These are phyloP conservation scores for Tetrapedia diversipes DNA, from an alignment of 2,888 invertebrate species.

Conservation along the genomic window DNA sequence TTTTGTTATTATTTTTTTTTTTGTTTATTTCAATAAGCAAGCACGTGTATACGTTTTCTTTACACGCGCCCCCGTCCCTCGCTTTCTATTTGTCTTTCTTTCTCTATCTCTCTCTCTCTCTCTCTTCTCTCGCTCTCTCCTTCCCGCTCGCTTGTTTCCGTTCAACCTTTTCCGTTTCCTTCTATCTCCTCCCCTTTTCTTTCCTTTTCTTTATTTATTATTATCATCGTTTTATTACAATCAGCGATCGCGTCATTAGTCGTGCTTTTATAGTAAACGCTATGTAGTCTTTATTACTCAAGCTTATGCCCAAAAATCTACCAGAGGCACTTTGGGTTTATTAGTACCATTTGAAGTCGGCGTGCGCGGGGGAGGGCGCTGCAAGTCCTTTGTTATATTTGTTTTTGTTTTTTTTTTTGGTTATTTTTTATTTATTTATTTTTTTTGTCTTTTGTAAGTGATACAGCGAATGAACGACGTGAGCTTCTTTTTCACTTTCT, in stretches of 20 bases:
- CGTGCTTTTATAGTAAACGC: slow-evolving; percentile 72
- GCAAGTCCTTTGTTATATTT: slow-evolving; percentile 63
- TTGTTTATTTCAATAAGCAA: slow-evolving; percentile 35
- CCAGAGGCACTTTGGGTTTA: slow-evolving; percentile 83
- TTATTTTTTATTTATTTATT: slow-evolving; percentile 19
- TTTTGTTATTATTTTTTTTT: slow-evolving; percentile 28
- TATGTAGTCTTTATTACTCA: slow-evolving; percentile 80
- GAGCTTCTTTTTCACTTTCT: slow-evolving; percentile 28
- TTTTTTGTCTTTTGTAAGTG: slow-evolving; percentile 30
- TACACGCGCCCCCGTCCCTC: slow-evolving; percentile 44
- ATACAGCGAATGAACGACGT: slow-evolving; percentile 61
- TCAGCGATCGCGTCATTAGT: slow-evolving; percentile 68
- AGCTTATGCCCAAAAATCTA: slow-evolving; percentile 83
- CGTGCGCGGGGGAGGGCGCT: slow-evolving; percentile 78
- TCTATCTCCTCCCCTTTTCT: slow-evolving; percentile 25
- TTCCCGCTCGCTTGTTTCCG: slow-evolving; percentile 23
- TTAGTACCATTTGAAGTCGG: slow-evolving; percentile 82
- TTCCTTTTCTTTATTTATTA: slow-evolving; percentile 54
- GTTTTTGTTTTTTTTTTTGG: background rate
- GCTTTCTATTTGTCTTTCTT: slow-evolving; percentile 33
- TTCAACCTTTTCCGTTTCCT: slow-evolving; percentile 6
- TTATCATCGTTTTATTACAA: slow-evolving; percentile 63
- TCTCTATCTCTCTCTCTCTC: slow-evolving; percentile 24
- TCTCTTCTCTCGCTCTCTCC: slow-evolving; percentile 23
- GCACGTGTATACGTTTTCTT: slow-evolving; percentile 36